Base-by-base conservation (phyloP, 2,113 vertebrate species). In the Podarcis raffonei region DNA sequence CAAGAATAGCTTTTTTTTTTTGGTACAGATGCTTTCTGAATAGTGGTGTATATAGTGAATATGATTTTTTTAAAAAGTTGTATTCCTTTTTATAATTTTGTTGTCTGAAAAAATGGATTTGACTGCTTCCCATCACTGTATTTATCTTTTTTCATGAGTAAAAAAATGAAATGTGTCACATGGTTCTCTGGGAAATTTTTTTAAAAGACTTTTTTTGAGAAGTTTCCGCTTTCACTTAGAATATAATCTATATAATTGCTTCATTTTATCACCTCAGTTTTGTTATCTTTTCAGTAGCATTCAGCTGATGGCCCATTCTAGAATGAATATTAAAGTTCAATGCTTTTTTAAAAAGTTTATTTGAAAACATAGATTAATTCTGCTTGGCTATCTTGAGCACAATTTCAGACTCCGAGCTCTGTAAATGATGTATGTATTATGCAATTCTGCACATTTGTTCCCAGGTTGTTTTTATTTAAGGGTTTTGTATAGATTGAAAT, bases 401-500 rank as follows among this genome's bases (percentile, higher is more conserved):
- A 69, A 83, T 94, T 78, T 72, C 80, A 91, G 76, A 78, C 84
- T 74, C 89, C 87, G 95, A 81, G 89, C 89, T 68, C 74, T 94
- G 83, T 93, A 95, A 92, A 93, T 92, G 92, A 95, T 94, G 85
- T 92, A 91, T 92, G 93, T 81, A 39, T 87, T 88, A 74, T 92
- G 90, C 89, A 90, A 30, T 79, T 87, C 83, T 93, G 88, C 92
- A 91, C 90, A 87, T 91, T 84, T 95, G 42, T 95, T 96, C 79
- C 88, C 91, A 94, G 85, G 83, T 94, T 96, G 90, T 91, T 97
- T 96, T 95, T 95, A 92, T 96, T 96, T 95, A 96, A 96, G 92
- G 90, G 94, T 94, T 96, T 95, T 96, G 90, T 95, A 94, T 95
- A 96, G 93, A 94, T 95, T 95, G 92, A 95, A 95, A 94, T 95